These are phyloP conservation scores for Fringilla coelebs DNA, from an alignment of 2,797 vertebrate species.

Conservation along the genomic window DNA sequence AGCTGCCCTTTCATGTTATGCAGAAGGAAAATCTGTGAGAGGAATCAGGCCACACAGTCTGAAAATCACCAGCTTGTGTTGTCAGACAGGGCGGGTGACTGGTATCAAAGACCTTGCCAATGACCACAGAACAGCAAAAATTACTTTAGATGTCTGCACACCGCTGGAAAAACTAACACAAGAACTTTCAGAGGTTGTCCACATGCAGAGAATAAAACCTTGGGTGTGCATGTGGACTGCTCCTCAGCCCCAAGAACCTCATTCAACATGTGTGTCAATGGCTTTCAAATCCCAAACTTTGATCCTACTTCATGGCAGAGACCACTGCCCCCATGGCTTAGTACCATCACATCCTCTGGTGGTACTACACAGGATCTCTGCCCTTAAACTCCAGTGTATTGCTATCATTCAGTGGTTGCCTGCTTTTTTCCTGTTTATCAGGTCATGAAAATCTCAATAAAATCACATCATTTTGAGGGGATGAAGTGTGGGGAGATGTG, in stretches of 20 bases:
- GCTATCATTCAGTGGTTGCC: background rate
- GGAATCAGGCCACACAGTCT: background rate
- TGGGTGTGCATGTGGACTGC: background rate
- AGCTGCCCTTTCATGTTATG: background rate
- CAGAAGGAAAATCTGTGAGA: background rate
- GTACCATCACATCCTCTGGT: background rate
- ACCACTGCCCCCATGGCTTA: background rate
- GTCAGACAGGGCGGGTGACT: background rate
- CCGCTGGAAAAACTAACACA: background rate
- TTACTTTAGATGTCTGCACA: background rate
- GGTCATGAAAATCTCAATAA: background rate
- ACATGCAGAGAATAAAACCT: background rate
- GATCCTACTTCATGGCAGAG: background rate
- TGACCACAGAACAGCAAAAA: slow-evolving; percentile 3
- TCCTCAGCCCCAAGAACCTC: background rate
- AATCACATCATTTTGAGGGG: background rate
- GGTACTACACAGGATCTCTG: background rate
- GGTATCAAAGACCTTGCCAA: background rate
- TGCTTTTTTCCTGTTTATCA: background rate
- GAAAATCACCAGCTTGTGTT: background rate
- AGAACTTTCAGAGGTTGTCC: background rate
- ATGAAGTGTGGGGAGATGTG: background rate
- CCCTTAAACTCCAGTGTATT: background rate
- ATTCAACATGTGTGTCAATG: background rate
- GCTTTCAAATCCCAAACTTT: background rate